Conservation (phyloP, 2,888 invertebrate species). For the Aspidiotus rigidus region DNA sequence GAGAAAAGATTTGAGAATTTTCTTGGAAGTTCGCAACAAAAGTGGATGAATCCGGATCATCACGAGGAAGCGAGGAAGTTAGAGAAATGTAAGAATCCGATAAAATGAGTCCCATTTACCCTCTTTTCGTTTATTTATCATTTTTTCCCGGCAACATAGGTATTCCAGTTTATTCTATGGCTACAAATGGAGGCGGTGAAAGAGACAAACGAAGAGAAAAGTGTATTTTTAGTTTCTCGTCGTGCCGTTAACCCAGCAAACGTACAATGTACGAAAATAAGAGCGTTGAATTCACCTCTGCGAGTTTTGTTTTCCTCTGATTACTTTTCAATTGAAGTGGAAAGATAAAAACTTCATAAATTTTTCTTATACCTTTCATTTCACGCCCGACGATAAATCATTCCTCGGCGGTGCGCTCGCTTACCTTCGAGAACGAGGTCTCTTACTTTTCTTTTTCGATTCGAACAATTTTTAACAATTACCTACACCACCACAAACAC, state of each 20-base stretch:
- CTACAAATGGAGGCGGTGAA: too few species aligned
- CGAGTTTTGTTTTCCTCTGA: conserved; percentile 17
- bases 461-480: conserved; percentile 18
- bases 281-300: background rate
- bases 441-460: background rate
- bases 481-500: background rate
- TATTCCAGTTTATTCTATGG: too few species aligned
- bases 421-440: too few species aligned
- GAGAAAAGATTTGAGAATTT: background rate
- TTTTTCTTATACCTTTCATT: conserved; percentile 28
- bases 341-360: conserved; percentile 32
- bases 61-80: background rate
- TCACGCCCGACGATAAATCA: conserved; percentile 6
- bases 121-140: too few species aligned
- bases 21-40: background rate
- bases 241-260: background rate
- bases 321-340: conserved; percentile 31
- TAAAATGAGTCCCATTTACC: too few species aligned
- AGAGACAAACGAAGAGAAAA: background rate
- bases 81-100: background rate
- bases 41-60: background rate
- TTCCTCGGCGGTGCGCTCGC: background rate
- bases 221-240: background rate
- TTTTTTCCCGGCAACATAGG: too few species aligned
- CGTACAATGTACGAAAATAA: background rate